Conservation (phyloP, 2,113 vertebrate genomes). For the Penelope pileata region DNA sequence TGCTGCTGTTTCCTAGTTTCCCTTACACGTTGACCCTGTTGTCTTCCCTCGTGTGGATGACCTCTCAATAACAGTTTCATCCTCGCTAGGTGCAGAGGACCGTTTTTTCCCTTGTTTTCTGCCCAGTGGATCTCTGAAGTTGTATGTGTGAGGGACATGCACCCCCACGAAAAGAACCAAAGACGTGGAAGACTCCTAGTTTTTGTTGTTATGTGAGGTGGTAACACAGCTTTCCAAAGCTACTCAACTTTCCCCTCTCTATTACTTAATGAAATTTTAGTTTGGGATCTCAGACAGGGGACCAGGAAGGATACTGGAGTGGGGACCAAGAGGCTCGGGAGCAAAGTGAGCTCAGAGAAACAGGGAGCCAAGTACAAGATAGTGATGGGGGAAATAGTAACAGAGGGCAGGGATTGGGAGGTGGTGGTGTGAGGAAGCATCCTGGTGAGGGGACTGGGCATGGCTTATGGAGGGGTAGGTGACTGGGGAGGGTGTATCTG, state of each 20-base stretch:
- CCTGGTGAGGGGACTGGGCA: not conserved
- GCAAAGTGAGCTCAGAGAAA: not conserved
- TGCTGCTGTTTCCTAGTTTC: not conserved
- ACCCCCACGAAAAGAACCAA: not conserved
- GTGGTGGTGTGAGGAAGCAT: rapidly evolving
- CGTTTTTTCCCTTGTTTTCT: not conserved
- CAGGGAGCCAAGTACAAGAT: not conserved
- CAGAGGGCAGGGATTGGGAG: not conserved
- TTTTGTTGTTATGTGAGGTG: not conserved
- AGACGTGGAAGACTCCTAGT: not conserved
- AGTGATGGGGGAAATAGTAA: not conserved
- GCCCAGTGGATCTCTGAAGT: not conserved
- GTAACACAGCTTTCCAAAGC: not conserved
- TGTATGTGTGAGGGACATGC: rapidly evolving
- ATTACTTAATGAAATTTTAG: not conserved
- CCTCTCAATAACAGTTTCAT: not conserved
- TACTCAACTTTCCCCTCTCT: not conserved
- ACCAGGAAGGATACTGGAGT: not conserved
- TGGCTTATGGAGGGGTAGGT: not conserved
- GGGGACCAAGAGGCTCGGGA: not conserved
- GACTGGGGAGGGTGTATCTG: not conserved
- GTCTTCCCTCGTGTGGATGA: not conserved
- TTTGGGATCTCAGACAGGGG: not conserved
- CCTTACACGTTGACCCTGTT: not conserved
- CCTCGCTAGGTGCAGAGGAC: not conserved